These are phyloP conservation scores for Lapara coniferarum DNA, from an alignment of 2,888 invertebrate species.

Conservation along the genomic window DNA sequence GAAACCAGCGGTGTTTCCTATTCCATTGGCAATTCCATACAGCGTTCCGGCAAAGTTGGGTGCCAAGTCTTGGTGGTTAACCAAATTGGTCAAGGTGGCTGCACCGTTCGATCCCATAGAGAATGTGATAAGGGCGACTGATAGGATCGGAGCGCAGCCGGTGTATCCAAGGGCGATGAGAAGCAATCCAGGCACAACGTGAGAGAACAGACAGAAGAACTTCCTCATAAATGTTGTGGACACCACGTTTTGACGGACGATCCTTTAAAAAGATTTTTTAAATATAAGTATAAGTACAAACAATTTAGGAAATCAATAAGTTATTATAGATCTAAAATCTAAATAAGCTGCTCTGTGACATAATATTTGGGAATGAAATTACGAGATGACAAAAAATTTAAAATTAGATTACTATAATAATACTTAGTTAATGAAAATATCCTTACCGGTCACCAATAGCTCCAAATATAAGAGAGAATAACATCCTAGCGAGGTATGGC, in stretches of 20 bases:
- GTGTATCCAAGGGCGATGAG: conserved; percentile 83
- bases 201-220: conserved; percentile 86
- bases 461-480: conserved; percentile 89
- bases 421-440: not conserved
- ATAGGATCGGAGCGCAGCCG: conserved; percentile 85
- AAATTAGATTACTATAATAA: too few species aligned
- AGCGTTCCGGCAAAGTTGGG: conserved; percentile 90
- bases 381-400: too few species aligned
- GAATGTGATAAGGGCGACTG: conserved; percentile 86
- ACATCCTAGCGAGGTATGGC: conserved; percentile 88
- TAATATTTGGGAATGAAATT: too few species aligned
- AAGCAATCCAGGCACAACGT: conserved; percentile 79
- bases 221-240: conserved; percentile 85
- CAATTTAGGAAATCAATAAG: too few species aligned
- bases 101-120: conserved; percentile 87
- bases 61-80: conserved; percentile 88
- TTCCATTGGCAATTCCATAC: conserved; percentile 90
- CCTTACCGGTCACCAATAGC: conserved; percentile 85
- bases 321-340: too few species aligned
- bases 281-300: not conserved
- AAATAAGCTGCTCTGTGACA: too few species aligned
- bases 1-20: conserved; percentile 89
- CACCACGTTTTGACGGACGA: conserved; percentile 76
- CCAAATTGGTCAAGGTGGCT: conserved; percentile 84
- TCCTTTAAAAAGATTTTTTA: conserved; percentile 54